phyloP scores from a whole-genome alignment of 2,888 invertebrate genomes.

The Lycophotia porphyrea region DNA sequence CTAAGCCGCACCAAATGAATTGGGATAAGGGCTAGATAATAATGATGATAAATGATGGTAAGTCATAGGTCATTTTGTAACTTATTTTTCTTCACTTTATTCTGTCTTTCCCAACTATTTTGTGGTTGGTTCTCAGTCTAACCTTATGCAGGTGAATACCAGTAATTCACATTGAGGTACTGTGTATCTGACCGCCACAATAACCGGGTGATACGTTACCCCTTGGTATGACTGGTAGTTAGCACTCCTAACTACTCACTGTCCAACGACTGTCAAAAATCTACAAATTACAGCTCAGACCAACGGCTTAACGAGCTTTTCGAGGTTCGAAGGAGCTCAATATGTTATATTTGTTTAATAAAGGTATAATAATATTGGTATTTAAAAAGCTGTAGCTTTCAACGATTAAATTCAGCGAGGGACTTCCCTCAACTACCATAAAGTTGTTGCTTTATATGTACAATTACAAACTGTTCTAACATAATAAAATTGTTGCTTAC shows the following conservation, averaged over 20 bases:
- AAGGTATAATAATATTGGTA: not conserved
- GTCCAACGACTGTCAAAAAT: not conserved
- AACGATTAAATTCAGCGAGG: not conserved
- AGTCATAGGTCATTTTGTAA: too few relatives aligned
- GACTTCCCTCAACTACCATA: not conserved
- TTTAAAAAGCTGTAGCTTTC: not conserved
- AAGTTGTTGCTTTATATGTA: not conserved
- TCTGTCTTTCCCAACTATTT: not conserved
- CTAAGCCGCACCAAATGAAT: too few relatives aligned
- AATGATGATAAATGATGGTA: too few relatives aligned
- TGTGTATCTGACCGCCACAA: not conserved
- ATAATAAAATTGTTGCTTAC: conserved; percentile 1
- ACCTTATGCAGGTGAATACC: too few relatives aligned
- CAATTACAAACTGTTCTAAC: not conserved
- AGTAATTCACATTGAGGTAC: not conserved
- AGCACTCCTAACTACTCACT: not conserved
- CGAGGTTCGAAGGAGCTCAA: not conserved
- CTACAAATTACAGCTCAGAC: not conserved
- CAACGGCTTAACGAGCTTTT: not conserved
- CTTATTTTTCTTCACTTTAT: too few relatives aligned
- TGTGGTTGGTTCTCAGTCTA: too few relatives aligned
- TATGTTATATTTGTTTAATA: not conserved
- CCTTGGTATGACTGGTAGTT: not conserved
- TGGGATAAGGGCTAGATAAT: too few relatives aligned
- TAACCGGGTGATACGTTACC: not conserved